Evolutionary conservation across 2,888 invertebrate species (phyloP).

Genomic region (Tetragonisca angustula): DNA sequence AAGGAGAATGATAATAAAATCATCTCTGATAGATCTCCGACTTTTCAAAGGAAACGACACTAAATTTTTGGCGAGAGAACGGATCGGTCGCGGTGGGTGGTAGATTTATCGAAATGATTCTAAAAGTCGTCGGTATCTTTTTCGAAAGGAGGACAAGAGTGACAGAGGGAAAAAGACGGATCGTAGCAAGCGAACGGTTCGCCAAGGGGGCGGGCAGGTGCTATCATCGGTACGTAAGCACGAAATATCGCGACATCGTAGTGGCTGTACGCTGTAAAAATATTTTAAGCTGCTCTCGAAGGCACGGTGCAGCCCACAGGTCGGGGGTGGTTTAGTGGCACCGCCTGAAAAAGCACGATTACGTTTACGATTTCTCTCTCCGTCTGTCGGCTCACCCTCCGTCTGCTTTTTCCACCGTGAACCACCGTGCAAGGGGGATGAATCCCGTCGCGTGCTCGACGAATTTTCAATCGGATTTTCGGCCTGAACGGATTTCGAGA

Average conservation of each 20-base stretch:
- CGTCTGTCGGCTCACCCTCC: constrained; percentile 46
- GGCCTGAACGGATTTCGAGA: too few relatives aligned
- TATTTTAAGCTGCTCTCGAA: constrained; percentile 70
- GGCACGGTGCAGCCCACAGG: constrained; percentile 36
- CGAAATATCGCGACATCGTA: constrained; percentile 64
- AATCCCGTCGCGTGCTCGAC: constrained; percentile 33
- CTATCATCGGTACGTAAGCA: constrained; percentile 59
- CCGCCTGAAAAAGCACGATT: constrained; percentile 74
- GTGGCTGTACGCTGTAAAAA: constrained; percentile 66
- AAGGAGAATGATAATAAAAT: background rate
- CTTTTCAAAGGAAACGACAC: background rate
- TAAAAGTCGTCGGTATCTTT: background rate
- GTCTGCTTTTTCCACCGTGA: constrained; percentile 27
- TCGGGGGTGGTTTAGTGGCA: constrained; percentile 62
- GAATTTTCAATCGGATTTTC: constrained; percentile 38
- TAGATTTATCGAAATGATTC: background rate
- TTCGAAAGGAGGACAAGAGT: background rate
- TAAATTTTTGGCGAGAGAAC: background rate
- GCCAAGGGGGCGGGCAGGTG: background rate
- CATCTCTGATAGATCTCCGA: background rate
- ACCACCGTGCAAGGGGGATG: background rate
- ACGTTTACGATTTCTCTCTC: constrained; percentile 70
- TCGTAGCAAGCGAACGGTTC: background rate
- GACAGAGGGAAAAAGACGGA: constrained; percentile 20
- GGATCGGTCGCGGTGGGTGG: too few relatives aligned